Base-by-base conservation (phyloP, 92 coral and sea anemone species). In the Ricordea florida region DNA sequence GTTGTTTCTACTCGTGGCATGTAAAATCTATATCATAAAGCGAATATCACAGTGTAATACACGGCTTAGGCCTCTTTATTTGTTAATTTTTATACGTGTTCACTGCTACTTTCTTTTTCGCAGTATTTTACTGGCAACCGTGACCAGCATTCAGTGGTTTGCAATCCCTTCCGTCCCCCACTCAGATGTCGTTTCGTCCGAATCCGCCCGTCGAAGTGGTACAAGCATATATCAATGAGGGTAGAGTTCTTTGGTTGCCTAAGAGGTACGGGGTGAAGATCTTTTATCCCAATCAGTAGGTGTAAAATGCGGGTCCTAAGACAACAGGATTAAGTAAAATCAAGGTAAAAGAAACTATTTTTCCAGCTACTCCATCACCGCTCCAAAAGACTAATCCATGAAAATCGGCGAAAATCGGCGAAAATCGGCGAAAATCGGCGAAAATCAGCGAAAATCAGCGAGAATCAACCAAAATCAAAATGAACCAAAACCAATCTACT, bases 231-330 rank as follows among this genome's bases (percentile, higher is more conserved):
- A 48, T 78, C 86, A 28, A 60, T 88, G 78, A 76, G 93, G 64
- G 73, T 59, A 18, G 93, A 87, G 65, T 69, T 87, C 73, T 87
- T 81, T 13, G 92, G 92, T 14, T 87, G 92, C 29, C 69, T 44
- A 37, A 75, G 76, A 37, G 84, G 92, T 87, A 81, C 7, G 66
- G 26, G 35, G 44, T 17, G 15, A 8, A 6, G 1, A 9, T 8
- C 0, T 22, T 32, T 60, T 8, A n/a, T 37, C 8, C 9, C 8
- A n/a, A n/a, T n/a, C n/a, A n/a, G n/a, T n/a, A n/a, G n/a, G n/a
- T n/a, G n/a, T n/a, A n/a, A n/a, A n/a, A 37, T 8, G 8, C 9
- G 8, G n/a, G n/a, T 8, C 44, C 8, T 37, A 37, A 37, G n/a
- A 8, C n/a, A 37, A 37, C 44, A 37, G n/a, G n/a, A n/a, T 37